A percentile compares a stretch with the other conserved stretches of the same genome.
Conservation (phyloP, 2,113 vertebrate genomes). For the Onychostruthus taczanowskii region DNA sequence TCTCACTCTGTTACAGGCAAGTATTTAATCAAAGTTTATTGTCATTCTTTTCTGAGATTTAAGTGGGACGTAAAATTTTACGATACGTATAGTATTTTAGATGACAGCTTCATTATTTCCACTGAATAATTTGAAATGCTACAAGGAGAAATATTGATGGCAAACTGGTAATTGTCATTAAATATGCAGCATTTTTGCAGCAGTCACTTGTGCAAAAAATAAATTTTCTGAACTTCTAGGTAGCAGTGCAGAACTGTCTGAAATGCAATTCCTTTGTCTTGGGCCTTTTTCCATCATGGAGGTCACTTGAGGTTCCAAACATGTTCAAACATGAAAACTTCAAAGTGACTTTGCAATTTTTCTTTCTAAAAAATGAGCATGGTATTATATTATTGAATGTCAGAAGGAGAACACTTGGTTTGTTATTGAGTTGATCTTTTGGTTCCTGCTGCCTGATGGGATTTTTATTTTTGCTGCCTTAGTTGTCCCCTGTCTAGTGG, state of each 20-base stretch:
- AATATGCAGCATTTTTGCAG: conserved; percentile 44
- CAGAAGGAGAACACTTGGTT: not conserved
- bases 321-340: not conserved
- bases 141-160: conserved; percentile 62
- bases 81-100: conserved; percentile 61
- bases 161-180: conserved; percentile 62
- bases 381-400: not conserved
- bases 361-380: not conserved
- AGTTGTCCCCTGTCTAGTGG: not conserved
- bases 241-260: not conserved
- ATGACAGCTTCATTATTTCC: conserved; percentile 73
- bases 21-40: conserved; percentile 76
- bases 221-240: not conserved
- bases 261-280: not conserved
- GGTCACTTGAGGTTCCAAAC: not conserved
- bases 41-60: conserved; percentile 73
- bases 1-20: conserved; percentile 64
- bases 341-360: not conserved
- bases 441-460: not conserved
- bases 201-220: conserved; percentile 30
- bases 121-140: conserved; percentile 54
- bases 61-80: conserved; percentile 76
- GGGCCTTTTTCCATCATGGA: not conserved
- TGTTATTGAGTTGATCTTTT: not conserved
- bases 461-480: not conserved